These are phyloP conservation scores for Ypsolopha sequella DNA, from an alignment of 2,888 invertebrate species.

Conservation along the genomic window DNA sequence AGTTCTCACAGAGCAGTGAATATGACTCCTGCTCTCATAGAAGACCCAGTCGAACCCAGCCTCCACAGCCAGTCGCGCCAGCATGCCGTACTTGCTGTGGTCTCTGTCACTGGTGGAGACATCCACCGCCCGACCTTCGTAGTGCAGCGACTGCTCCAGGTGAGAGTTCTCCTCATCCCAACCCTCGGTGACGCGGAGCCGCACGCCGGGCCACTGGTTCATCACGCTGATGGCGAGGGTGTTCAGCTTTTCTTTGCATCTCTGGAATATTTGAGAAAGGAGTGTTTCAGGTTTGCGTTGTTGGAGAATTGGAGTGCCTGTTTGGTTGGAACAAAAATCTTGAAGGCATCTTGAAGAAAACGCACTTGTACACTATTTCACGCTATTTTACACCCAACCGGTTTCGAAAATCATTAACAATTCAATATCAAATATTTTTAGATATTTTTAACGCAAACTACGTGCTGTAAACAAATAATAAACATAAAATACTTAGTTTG, in stretches of 20 bases:
- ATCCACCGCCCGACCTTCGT: slow-evolving; percentile 97
- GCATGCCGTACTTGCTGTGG: slow-evolving; percentile 94
- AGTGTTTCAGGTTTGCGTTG: not conserved
- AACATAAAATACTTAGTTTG: too few relatives aligned
- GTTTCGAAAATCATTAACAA: too few relatives aligned
- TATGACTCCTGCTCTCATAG: slow-evolving; percentile 94
- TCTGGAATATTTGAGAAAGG: slow-evolving; percentile 72
- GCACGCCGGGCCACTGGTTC: slow-evolving; percentile 98
- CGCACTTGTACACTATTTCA: too few relatives aligned
- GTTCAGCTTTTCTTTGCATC: slow-evolving; percentile 95
- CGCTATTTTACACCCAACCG: too few relatives aligned
- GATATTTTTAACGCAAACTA: too few relatives aligned
- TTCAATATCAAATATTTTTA: too few relatives aligned
- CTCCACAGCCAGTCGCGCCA: slow-evolving; percentile 94
- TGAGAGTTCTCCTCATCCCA: slow-evolving; percentile 93
- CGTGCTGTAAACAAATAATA: too few relatives aligned
- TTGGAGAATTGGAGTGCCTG: not conserved
- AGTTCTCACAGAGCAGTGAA: slow-evolving; percentile 98
- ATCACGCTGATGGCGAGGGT: slow-evolving; percentile 95
- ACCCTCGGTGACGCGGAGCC: slow-evolving; percentile 92
- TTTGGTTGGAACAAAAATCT: not conserved
- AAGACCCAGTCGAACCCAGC: slow-evolving; percentile 99
- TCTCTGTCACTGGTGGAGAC: slow-evolving; percentile 95
- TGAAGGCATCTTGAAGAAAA: too few relatives aligned
- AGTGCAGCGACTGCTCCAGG: slow-evolving; percentile 88